Conservation (phyloP, 1,140 invertebrate species). For the Drosophila murphyi region DNA sequence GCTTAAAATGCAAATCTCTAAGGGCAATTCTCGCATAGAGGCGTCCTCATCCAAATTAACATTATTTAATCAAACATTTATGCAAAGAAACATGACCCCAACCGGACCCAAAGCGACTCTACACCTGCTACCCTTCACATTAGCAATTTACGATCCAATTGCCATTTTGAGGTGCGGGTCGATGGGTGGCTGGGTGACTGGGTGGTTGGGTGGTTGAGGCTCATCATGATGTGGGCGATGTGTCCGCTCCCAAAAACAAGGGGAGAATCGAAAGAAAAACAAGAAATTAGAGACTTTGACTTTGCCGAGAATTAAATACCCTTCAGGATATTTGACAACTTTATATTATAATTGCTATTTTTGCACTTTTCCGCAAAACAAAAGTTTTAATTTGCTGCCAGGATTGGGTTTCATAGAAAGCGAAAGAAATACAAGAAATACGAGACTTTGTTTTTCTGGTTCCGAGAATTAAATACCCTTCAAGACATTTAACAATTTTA, state of each 20-base stretch:
- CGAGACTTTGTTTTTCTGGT: background rate
- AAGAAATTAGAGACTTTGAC: background rate
- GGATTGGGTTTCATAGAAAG: too few species aligned
- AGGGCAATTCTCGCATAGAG: constrained; percentile 22
- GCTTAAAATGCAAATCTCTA: constrained; percentile 19
- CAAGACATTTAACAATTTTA: too few species aligned
- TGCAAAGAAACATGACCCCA: constrained; percentile 60
- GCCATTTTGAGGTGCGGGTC: background rate
- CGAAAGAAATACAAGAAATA: constrained; percentile 1
- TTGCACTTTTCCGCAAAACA: too few species aligned
- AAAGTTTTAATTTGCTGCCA: too few species aligned
- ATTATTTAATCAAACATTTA: constrained; percentile 71
- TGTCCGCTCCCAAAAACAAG: constrained; percentile 50
- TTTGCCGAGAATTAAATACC: background rate
- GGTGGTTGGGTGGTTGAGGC: background rate
- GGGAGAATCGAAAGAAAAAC: constrained; percentile 9
- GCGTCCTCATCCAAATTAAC: constrained; percentile 62
- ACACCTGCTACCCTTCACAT: constrained; percentile 66
- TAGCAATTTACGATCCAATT: constrained; percentile 50
- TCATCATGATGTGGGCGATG: constrained; percentile 57
- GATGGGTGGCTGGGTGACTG: too few species aligned
- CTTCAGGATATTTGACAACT: background rate
- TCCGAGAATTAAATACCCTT: background rate
- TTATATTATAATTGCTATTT: too few species aligned
- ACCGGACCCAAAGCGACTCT: constrained; percentile 38